Evolutionary conservation across 2,113 vertebrate species (phyloP).

Genomic region (Sinocyclocheilus rhinocerous): DNA sequence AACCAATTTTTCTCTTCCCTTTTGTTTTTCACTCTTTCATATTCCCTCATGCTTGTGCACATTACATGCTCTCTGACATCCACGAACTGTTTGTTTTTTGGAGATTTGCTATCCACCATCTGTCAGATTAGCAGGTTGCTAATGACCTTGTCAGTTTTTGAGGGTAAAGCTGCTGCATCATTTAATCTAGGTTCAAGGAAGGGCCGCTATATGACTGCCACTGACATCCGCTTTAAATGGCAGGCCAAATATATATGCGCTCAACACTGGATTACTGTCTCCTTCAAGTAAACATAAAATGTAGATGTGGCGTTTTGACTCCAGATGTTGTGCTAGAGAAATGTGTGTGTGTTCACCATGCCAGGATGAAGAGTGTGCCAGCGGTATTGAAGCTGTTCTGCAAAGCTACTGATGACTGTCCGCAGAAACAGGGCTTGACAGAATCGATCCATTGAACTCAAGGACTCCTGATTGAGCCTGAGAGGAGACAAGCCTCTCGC

Average conservation of each 20-base stretch:
- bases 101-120: constrained; percentile 36
- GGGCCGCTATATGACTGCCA: not conserved
- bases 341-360: constrained; percentile 52
- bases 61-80: constrained; percentile 6
- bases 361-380: constrained; percentile 43
- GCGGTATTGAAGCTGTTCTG: constrained; percentile 33
- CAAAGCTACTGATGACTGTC: constrained; percentile 64
- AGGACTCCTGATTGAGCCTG: constrained; percentile 36
- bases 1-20: not conserved
- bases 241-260: constrained; percentile 45
- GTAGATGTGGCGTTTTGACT: constrained; percentile 63
- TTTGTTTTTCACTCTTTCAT: not conserved
- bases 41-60: constrained; percentile 12
- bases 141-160: constrained; percentile 43
- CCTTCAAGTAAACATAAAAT: constrained; percentile 60
- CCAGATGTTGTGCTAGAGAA: constrained; percentile 48
- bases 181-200: constrained; percentile 23
- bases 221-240: constrained; percentile 1
- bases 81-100: constrained; percentile 35
- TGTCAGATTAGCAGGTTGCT: constrained; percentile 50
- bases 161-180: constrained; percentile 25
- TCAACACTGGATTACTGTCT: constrained; percentile 57
- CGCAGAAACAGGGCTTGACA: constrained; percentile 64
- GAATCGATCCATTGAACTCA: constrained; percentile 22
- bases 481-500: constrained; percentile 3